phyloP scores from a whole-genome alignment of 2,888 invertebrate species.

The Tenthredo livida region DNA sequence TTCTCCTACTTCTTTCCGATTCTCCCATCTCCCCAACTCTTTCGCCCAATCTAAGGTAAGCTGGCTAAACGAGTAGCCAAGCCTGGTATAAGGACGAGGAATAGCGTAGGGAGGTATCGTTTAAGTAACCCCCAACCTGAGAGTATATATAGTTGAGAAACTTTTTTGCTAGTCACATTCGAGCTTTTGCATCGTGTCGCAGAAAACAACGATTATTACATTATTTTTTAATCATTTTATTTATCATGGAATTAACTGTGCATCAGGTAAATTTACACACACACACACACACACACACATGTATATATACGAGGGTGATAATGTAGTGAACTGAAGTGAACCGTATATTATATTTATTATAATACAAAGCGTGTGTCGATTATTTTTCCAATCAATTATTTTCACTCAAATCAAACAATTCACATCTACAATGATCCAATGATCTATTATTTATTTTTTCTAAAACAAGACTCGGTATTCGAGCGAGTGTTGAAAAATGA shows the following conservation, averaged over 20 bases:
- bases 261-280: slow-evolving; percentile 57
- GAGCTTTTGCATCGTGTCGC: slow-evolving; percentile 55
- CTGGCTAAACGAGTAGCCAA: neutral
- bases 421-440: neutral
- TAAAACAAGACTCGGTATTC: neutral
- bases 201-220: neutral
- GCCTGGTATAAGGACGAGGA: neutral
- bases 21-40: slow-evolving; percentile 42
- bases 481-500: neutral
- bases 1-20: slow-evolving; percentile 53
- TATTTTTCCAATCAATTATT: neutral
- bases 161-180: slow-evolving; percentile 55
- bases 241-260: slow-evolving; percentile 57
- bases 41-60: neutral
- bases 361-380: neutral
- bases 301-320: neutral
- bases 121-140: slow-evolving; percentile 9
- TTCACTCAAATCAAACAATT: neutral
- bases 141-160: slow-evolving; percentile 37
- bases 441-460: neutral
- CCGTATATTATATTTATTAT: neutral
- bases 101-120: slow-evolving; percentile 20
- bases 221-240: slow-evolving; percentile 5
- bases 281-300: neutral
- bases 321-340: neutral